Conservation (phyloP, 2,888 invertebrate genomes). For the Noctua janthe region DNA sequence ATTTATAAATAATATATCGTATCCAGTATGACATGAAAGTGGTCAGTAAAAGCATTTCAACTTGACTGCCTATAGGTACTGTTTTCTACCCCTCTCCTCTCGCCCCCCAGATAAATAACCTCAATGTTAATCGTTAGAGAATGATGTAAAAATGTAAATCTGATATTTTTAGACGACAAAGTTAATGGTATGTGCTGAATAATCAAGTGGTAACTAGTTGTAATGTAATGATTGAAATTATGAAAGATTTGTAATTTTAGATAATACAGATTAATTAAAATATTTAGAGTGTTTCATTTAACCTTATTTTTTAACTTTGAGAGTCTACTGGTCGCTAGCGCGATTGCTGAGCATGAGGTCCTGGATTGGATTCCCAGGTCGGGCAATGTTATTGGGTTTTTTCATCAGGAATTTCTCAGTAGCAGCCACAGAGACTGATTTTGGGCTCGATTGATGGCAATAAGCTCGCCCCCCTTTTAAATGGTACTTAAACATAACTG, state of each 20-base stretch:
- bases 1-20: slow-evolving; percentile 8
- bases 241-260: slow-evolving; percentile 90
- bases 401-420: too few relatives aligned
- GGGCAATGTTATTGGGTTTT: too few relatives aligned
- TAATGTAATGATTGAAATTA: slow-evolving; percentile 85
- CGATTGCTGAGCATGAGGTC: too few relatives aligned
- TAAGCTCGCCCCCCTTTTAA: too few relatives aligned
- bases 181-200: slow-evolving; percentile 84
- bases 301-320: too few relatives aligned
- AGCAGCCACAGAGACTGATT: too few relatives aligned
- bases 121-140: slow-evolving; percentile 70
- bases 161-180: slow-evolving; percentile 85
- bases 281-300: slow-evolving; percentile 68
- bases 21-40: slow-evolving; percentile 10
- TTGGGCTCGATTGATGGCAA: too few relatives aligned
- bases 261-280: slow-evolving; percentile 86
- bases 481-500: too few relatives aligned
- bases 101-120: slow-evolving; percentile 41
- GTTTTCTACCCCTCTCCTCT: slow-evolving; percentile 5
- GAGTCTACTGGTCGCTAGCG: too few relatives aligned
- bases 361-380: too few relatives aligned
- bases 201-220: slow-evolving; percentile 84
- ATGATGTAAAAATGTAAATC: slow-evolving; percentile 88
- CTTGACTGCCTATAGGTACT: slow-evolving; percentile 39
- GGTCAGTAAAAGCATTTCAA: slow-evolving; percentile 57